These are phyloP conservation scores for Phaetusa simplex DNA, from an alignment of 2,113 vertebrate genomes.

Conservation along the genomic window DNA sequence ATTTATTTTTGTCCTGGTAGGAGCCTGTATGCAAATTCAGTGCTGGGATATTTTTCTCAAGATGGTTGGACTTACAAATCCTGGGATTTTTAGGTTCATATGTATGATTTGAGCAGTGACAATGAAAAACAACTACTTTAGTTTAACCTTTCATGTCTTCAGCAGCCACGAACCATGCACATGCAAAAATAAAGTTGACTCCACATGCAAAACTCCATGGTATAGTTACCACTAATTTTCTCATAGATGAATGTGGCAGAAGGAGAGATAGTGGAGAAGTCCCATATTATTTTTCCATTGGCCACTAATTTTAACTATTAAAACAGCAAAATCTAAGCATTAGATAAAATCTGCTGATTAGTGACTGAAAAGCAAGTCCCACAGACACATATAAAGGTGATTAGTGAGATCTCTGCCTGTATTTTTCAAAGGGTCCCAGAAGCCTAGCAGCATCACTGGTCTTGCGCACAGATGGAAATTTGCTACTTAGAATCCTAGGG, in stretches of 20 bases:
- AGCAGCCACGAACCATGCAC: background rate
- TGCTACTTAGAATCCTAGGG: background rate
- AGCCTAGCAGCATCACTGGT: background rate
- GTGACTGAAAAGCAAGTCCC: background rate
- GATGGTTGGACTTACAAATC: background rate
- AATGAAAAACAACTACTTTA: background rate
- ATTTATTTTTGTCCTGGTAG: background rate
- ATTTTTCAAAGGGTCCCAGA: background rate
- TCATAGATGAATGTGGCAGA: background rate
- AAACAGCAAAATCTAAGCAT: background rate
- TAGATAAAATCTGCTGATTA: background rate
- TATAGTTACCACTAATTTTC: background rate
- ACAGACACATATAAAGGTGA: background rate
- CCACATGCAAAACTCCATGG: background rate
- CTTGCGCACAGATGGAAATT: constrained; percentile 2
- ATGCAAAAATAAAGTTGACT: background rate
- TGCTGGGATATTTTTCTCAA: background rate
- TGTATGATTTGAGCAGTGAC: background rate
- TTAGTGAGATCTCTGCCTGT: background rate
- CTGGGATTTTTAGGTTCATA: background rate
- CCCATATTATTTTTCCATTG: background rate
- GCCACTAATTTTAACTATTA: background rate
- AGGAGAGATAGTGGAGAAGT: background rate
- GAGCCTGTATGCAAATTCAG: background rate
- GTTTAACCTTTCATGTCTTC: background rate